phyloP scores from a whole-genome alignment of 2,113 vertebrate genomes.

The Apodemus sylvaticus region DNA sequence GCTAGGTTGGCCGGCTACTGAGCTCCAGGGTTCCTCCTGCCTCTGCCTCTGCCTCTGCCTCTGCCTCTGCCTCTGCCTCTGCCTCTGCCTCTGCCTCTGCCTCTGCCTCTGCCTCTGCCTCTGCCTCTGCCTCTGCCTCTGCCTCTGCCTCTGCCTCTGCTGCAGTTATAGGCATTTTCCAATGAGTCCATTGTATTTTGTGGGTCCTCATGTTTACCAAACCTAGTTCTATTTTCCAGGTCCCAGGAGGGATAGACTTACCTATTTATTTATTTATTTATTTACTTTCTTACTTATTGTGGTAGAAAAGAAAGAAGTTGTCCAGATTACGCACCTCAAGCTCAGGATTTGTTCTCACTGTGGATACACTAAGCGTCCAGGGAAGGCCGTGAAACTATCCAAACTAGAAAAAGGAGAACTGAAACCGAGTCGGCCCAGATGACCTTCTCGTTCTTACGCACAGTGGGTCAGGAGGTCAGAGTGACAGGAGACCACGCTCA shows the following conservation, averaged over 20 bases:
- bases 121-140: too few relatives aligned
- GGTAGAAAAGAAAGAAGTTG: fast-evolving
- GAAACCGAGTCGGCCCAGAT: not conserved
- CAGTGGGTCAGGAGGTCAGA: not conserved
- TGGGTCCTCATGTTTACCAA: not conserved
- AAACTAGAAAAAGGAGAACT: not conserved
- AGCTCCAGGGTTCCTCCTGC: not conserved
- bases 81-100: too few relatives aligned
- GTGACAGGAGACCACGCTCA: not conserved
- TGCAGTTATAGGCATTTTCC: not conserved
- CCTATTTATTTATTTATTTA: too few relatives aligned
- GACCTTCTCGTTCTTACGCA: fast-evolving
- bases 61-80: too few relatives aligned
- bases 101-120: too few relatives aligned
- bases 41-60: not conserved
- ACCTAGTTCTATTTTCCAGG: too few relatives aligned
- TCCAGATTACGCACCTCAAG: not conserved
- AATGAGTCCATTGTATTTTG: not conserved
- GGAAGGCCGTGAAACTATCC: not conserved
- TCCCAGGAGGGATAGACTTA: not conserved
- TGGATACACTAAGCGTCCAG: not conserved
- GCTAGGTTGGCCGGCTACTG: not conserved
- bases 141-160: not conserved
- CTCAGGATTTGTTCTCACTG: not conserved
- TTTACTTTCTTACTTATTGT: too few relatives aligned